phyloP scores from a whole-genome alignment of 2,888 invertebrate genomes.

The Sinopyrophorus schimmeli region DNA sequence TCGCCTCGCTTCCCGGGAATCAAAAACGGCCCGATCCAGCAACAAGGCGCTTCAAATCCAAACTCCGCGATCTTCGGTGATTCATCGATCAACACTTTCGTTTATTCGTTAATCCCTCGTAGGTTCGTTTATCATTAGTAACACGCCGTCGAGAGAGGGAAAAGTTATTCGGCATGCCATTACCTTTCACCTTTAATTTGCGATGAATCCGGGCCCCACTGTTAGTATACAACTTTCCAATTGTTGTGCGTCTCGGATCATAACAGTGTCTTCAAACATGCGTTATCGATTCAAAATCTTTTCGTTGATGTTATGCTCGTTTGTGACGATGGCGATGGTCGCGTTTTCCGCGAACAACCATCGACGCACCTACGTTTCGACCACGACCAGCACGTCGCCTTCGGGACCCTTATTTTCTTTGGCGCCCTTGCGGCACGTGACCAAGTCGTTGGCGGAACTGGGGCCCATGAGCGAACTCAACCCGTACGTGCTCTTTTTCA shows the following conservation, averaged over 20 bases:
- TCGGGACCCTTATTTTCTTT: constrained; percentile 26
- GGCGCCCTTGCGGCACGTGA: constrained; percentile 50
- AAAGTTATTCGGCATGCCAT: constrained; percentile 12
- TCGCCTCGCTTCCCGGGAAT: no score
- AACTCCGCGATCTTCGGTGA: no score
- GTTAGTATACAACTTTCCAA: constrained; percentile 5
- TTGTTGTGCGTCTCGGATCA: constrained; percentile 1
- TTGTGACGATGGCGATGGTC: constrained; percentile 33
- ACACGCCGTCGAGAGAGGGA: no score
- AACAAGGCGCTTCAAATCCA: no score
- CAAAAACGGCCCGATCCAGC: no score
- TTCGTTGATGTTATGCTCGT: constrained; percentile 35
- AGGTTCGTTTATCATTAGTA: no score
- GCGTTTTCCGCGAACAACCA: no score
- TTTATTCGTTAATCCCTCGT: constrained; percentile 7
- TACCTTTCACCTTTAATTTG: constrained; percentile 19
- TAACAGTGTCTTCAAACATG: constrained; percentile 20
- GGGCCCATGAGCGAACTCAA: constrained; percentile 57
- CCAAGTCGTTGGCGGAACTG: constrained; percentile 59
- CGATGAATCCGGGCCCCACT: constrained; percentile 8
- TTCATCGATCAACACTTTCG: constrained; percentile 10
- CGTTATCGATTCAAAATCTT: constrained; percentile 32
- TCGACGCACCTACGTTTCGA: no score
- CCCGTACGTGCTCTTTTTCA: constrained; percentile 62
- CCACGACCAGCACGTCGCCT: constrained; percentile 26